Conservation (phyloP, 2,888 invertebrate genomes). For the Perizoma flavofasciatum region DNA sequence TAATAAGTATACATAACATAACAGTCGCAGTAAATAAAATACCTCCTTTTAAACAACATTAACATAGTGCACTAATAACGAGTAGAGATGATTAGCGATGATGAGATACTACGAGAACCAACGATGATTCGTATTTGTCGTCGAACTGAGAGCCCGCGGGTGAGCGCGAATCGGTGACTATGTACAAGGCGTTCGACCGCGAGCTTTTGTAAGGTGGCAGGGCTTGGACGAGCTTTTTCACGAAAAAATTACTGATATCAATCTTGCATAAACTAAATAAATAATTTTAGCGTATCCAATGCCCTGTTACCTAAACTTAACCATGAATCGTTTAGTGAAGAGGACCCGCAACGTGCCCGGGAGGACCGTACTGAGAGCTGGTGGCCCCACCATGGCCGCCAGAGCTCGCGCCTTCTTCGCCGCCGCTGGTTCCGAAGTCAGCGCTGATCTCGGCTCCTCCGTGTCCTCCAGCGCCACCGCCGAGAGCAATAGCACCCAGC, state of each 20-base stretch:
- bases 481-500: conserved; percentile 53
- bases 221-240: conserved; percentile 33
- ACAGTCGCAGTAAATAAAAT: conserved; percentile 77
- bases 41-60: conserved; percentile 71
- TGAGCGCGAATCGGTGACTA: conserved; percentile 67
- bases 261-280: conserved; percentile 55
- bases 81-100: conserved; percentile 70
- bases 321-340: conserved; percentile 64
- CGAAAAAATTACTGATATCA: conserved; percentile 17
- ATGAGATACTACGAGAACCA: conserved; percentile 53
- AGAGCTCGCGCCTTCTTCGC: conserved; percentile 55
- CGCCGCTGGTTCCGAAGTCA: conserved; percentile 66
- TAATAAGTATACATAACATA: conserved; percentile 74
- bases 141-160: conserved; percentile 43
- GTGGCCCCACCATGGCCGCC: conserved; percentile 66
- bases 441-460: conserved; percentile 61
- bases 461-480: conserved; percentile 54
- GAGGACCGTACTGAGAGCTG: conserved; percentile 80
- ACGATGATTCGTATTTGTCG: conserved; percentile 41
- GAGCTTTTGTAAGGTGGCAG: conserved; percentile 48
- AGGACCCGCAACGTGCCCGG: conserved; percentile 78
- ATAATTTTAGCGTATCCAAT: conserved; percentile 51
- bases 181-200: conserved; percentile 67
- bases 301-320: conserved; percentile 58
- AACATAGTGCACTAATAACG: conserved; percentile 82